Conservation (phyloP, 2,888 invertebrate genomes). For the Drosophila flavopinicola region DNA sequence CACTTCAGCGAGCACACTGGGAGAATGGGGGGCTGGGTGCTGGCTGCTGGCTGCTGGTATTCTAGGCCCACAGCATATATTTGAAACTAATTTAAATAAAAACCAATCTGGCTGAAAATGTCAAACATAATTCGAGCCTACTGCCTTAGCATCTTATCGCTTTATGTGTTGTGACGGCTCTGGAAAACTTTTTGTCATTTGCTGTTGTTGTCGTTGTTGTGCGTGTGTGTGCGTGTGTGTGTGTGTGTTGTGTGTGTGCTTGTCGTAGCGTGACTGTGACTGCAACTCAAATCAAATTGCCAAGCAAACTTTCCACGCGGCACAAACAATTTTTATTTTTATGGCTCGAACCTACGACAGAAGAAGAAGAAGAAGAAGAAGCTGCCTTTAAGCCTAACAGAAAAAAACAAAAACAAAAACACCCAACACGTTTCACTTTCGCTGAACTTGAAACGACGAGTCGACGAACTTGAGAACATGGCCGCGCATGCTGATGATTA, state of each 20-base stretch:
- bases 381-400: conserved; percentile 30
- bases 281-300: conserved; percentile 63
- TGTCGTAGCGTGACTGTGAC: conserved; percentile 40
- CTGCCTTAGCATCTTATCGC: conserved; percentile 57
- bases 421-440: conserved; percentile 65
- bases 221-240: no score
- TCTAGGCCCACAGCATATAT: conserved; percentile 54
- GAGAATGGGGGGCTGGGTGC: neutral
- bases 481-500: conserved; percentile 77
- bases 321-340: conserved; percentile 74
- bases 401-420: conserved; percentile 16
- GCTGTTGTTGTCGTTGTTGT: conserved; percentile 6
- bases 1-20: conserved; percentile 59
- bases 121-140: conserved; percentile 63
- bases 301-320: conserved; percentile 61
- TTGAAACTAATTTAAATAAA: conserved; percentile 78
- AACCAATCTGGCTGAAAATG: conserved; percentile 74
- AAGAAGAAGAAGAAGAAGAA: conserved; percentile 1
- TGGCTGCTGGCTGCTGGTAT: neutral
- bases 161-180: conserved; percentile 63
- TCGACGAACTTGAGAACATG: conserved; percentile 62
- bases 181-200: conserved; percentile 54
- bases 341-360: conserved; percentile 32
- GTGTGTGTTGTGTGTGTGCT: conserved; percentile 18
- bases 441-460: conserved; percentile 64